Evolutionary conservation across 2,113 vertebrate species (phyloP).

Genomic region (Charadrius vociferus): DNA sequence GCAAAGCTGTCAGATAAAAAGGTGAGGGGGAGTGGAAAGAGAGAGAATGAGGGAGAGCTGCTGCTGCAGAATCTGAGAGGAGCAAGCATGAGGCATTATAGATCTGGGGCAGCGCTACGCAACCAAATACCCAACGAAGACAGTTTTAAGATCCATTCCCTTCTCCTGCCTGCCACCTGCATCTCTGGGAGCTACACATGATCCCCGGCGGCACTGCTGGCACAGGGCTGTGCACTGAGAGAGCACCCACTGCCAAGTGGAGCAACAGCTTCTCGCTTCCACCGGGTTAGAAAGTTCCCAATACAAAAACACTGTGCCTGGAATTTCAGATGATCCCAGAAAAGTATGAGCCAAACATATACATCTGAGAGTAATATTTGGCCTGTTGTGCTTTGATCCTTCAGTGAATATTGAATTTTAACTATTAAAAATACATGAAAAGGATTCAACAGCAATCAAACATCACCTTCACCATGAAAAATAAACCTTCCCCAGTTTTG

Average conservation of each 20-base stretch:
- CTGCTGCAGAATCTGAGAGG: neutral
- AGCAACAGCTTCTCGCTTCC: neutral
- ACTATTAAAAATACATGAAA: constrained; percentile 65
- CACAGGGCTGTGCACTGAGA: neutral
- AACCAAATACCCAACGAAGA: neutral
- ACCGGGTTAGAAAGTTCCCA: neutral
- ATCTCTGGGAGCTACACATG: neutral
- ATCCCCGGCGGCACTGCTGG: neutral
- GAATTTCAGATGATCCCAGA: constrained; percentile 14
- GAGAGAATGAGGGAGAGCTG: neutral
- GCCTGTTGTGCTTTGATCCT: constrained; percentile 55
- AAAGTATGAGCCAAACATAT: neutral
- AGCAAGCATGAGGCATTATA: neutral
- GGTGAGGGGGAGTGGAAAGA: neutral
- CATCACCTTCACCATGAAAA: constrained; percentile 51
- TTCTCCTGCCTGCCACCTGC: neutral
- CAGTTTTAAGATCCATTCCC: neutral
- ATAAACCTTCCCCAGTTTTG: constrained; percentile 42
- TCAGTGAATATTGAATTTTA: constrained; percentile 66
- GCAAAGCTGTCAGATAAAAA: neutral
- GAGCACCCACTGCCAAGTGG: fast-evolving
- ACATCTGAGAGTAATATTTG: constrained; percentile 54
- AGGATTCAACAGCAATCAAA: constrained; percentile 51
- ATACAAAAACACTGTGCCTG: neutral
- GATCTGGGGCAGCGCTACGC: neutral